Evolutionary conservation across 2,113 vertebrate genomes (phyloP).

Genomic region (Craseonycteris thonglongyai): DNA sequence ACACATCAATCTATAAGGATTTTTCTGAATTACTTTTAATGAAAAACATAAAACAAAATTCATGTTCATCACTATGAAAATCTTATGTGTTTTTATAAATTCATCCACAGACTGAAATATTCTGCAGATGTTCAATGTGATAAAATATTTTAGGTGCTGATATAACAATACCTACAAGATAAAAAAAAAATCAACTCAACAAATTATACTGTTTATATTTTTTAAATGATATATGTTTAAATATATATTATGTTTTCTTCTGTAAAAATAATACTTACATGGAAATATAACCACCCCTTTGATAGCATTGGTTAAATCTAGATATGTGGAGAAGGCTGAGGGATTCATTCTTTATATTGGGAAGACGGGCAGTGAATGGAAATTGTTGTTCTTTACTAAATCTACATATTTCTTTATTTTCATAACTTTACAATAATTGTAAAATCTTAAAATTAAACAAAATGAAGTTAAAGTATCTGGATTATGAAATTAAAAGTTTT

Average conservation of each 20-base stretch:
- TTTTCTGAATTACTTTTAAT: background rate
- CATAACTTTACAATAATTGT: background rate
- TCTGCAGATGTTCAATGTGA: background rate
- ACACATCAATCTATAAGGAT: background rate
- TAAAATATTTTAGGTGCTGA: background rate
- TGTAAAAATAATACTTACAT: background rate
- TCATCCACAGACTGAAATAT: background rate
- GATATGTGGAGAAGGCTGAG: background rate
- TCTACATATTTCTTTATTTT: background rate
- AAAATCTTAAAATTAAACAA: background rate
- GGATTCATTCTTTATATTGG: background rate
- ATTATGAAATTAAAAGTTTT: background rate
- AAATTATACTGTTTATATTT: background rate
- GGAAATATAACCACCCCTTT: background rate
- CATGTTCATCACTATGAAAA: background rate
- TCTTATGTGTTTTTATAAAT: background rate
- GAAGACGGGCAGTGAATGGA: background rate
- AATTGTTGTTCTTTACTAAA: background rate
- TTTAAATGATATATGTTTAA: background rate
- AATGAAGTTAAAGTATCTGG: background rate
- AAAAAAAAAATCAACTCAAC: background rate
- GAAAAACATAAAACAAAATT: background rate
- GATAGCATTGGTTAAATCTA: background rate
- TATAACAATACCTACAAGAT: background rate
- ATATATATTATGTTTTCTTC: background rate